These are phyloP conservation scores for Sebastes iracundus DNA, from an alignment of 2,797 vertebrate species.

Conservation along the genomic window DNA sequence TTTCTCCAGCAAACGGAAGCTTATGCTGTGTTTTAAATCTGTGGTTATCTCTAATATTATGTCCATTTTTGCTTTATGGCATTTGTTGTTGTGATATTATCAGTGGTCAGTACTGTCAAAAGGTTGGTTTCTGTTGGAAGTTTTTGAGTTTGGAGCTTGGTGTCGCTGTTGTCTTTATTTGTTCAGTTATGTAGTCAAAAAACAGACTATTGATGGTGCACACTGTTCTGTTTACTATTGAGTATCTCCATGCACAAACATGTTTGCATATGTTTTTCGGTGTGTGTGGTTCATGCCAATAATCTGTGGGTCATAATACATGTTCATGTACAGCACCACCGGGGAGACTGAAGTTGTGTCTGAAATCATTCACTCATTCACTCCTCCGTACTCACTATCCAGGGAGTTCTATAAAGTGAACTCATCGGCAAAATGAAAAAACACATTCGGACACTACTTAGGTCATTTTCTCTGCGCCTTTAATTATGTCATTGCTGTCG, in stretches of 20 bases:
- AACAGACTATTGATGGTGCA: background rate
- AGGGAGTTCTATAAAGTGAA: too few relatives aligned
- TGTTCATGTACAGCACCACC: background rate
- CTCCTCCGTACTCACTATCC: too few relatives aligned
- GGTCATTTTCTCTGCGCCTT: too few relatives aligned
- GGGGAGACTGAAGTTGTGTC: background rate
- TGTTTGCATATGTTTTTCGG: background rate
- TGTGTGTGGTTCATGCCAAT: background rate
- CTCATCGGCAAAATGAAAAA: too few relatives aligned
- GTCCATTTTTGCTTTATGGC: background rate
- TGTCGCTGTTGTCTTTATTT: background rate
- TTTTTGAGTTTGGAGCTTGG: background rate
- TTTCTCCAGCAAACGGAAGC: background rate
- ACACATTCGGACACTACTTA: too few relatives aligned
- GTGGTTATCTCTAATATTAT: background rate
- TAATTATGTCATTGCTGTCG: too few relatives aligned
- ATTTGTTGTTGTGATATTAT: background rate
- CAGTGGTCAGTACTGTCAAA: background rate
- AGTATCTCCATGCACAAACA: background rate
- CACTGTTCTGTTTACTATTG: background rate
- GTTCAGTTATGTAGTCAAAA: background rate
- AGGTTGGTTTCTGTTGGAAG: background rate
- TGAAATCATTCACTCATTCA: too few relatives aligned
- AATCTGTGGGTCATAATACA: background rate
- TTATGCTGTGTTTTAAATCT: background rate